Conservation (phyloP, 2,113 vertebrate species). For the Typhlomys cinereus region DNA sequence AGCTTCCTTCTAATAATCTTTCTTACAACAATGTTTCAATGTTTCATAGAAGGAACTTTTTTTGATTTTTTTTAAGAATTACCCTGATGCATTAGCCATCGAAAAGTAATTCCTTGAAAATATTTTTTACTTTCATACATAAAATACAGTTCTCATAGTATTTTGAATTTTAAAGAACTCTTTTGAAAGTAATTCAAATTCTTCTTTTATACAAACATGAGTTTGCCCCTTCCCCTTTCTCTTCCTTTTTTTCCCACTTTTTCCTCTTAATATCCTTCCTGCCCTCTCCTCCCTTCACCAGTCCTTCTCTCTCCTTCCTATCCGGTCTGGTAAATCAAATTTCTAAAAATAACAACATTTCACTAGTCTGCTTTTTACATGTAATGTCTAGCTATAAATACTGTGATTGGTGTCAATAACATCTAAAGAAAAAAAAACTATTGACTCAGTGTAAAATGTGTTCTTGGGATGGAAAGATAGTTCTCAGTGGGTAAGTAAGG, state of each 20-base stretch:
- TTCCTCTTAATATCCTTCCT: no score
- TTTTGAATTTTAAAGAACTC: not conserved
- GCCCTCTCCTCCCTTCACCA: no score
- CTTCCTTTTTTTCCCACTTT: no score
- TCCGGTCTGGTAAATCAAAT: no score
- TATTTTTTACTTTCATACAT: not conserved
- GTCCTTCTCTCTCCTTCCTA: no score
- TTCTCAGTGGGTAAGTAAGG: no score
- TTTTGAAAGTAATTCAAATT: conserved; percentile 13
- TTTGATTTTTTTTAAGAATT: conserved; percentile 23
- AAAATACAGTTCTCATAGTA: conserved; percentile 5
- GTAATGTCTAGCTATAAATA: not conserved
- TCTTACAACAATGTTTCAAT: not conserved
- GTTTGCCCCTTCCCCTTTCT: no score
- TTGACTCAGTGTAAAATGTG: not conserved
- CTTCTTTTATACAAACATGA: no score
- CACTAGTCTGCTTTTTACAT: not conserved
- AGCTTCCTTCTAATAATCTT: not conserved
- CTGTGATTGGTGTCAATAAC: not conserved
- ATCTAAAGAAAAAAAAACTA: not conserved
- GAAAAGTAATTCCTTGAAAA: not conserved
- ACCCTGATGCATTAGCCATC: not conserved
- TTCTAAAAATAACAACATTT: conserved; percentile 6
- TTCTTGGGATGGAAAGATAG: no score
- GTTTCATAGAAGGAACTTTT: not conserved